These are phyloP conservation scores for Nymphalis c-album DNA, from an alignment of 2,888 invertebrate species.

Conservation along the genomic window DNA sequence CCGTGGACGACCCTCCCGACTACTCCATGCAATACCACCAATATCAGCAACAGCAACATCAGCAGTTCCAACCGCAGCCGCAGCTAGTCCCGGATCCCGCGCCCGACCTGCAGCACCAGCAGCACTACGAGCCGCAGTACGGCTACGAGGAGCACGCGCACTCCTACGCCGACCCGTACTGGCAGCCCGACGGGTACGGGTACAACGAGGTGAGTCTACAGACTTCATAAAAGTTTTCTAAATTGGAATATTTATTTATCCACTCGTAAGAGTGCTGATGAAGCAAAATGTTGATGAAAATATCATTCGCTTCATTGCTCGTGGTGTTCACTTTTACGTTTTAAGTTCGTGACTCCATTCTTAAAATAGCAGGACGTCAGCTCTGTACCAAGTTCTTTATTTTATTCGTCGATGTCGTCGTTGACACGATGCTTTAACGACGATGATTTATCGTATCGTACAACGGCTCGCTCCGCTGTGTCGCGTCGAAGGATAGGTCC, in stretches of 20 bases:
- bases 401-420: too few relatives aligned
- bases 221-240: too few relatives aligned
- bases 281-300: too few relatives aligned
- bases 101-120: constrained; percentile 20
- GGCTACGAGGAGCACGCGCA: constrained; percentile 47
- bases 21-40: constrained; percentile 50
- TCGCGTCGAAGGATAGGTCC: background rate
- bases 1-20: constrained; percentile 47
- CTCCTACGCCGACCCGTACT: constrained; percentile 55
- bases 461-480: background rate
- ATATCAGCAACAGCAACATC: constrained; percentile 38
- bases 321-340: too few relatives aligned
- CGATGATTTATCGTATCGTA: too few relatives aligned
- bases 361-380: too few relatives aligned
- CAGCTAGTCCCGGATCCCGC: constrained; percentile 7
- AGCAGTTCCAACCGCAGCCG: constrained; percentile 21
- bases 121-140: constrained; percentile 28
- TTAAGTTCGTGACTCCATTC: too few relatives aligned
- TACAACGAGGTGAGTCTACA: constrained; percentile 56
- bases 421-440: too few relatives aligned
- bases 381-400: too few relatives aligned
- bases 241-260: too few relatives aligned
- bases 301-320: too few relatives aligned
- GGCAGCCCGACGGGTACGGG: constrained; percentile 56
- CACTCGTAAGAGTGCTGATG: too few relatives aligned